phyloP scores from a whole-genome alignment of 2,113 vertebrate species.

The Arvicanthis niloticus region DNA sequence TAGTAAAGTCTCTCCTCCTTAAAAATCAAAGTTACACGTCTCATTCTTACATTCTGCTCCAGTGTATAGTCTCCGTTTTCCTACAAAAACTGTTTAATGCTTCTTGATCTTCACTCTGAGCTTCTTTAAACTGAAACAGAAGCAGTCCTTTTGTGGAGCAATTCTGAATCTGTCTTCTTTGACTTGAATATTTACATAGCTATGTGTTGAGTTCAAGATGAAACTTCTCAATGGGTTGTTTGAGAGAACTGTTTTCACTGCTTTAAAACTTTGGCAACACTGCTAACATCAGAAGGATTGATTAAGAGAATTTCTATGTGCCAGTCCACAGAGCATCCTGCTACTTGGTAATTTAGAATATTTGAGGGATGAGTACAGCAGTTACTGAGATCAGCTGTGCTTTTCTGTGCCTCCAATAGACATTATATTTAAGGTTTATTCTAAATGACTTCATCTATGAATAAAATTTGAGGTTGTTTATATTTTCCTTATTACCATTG shows the following conservation, averaged over 20 bases:
- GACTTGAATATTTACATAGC: neutral
- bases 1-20: neutral
- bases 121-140: neutral
- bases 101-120: neutral
- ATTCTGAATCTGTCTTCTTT: neutral
- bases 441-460: neutral
- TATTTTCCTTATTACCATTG: neutral
- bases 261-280: neutral
- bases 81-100: neutral
- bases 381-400: neutral
- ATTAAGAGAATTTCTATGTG: neutral
- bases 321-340: neutral
- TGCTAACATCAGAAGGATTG: neutral
- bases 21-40: neutral
- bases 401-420: fast-evolving
- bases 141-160: neutral
- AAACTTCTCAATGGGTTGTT: too few species aligned
- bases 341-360: neutral
- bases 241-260: neutral
- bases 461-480: neutral
- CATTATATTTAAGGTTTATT: neutral
- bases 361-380: neutral
- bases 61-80: neutral
- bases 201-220: neutral
- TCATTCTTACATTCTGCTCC: neutral